These are phyloP conservation scores for Lampropteryx suffumata DNA, from an alignment of 2,888 invertebrate genomes.

Conservation along the genomic window DNA sequence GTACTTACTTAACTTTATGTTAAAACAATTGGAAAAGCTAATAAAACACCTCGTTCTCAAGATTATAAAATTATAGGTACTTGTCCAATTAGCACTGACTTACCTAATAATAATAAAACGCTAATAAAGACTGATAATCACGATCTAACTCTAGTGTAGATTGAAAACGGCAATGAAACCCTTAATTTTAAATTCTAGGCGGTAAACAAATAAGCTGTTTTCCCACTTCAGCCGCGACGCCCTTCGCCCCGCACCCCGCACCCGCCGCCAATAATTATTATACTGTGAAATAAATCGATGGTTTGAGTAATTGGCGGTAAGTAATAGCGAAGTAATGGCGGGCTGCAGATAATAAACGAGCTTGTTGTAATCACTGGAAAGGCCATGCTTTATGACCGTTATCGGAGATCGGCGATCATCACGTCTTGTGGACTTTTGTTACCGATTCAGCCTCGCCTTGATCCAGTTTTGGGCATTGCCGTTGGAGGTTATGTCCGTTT, in stretches of 20 bases:
- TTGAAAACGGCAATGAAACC: no score
- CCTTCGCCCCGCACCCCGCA: neutral
- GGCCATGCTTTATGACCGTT: slow-evolving; percentile 6
- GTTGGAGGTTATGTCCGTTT: neutral
- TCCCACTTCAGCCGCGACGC: slow-evolving; percentile 6
- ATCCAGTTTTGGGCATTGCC: slow-evolving; percentile 17
- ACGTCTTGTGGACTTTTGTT: slow-evolving; percentile 9
- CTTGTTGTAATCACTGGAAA: slow-evolving; percentile 8
- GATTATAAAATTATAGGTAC: no score
- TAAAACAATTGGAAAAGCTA: no score
- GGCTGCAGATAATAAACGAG: slow-evolving; percentile 11
- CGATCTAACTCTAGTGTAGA: no score
- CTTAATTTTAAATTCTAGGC: neutral
- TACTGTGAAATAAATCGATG: slow-evolving; percentile 18
- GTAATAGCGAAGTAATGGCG: slow-evolving; percentile 6
- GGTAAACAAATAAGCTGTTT: neutral
- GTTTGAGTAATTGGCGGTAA: slow-evolving; percentile 19
- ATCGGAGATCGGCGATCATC: slow-evolving; percentile 11
- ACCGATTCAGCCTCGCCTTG: slow-evolving; percentile 13
- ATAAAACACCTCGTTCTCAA: no score
- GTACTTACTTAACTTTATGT: no score
- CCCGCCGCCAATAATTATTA: slow-evolving; percentile 17
- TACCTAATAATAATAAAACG: no score
- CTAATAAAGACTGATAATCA: no score
- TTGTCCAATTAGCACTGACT: no score